Percentiles rank a stretch among this genome's conserved stretches.
Evolutionary conservation across 1,140 invertebrate species (phyloP).

Genomic region (Heliconius nattereri): DNA sequence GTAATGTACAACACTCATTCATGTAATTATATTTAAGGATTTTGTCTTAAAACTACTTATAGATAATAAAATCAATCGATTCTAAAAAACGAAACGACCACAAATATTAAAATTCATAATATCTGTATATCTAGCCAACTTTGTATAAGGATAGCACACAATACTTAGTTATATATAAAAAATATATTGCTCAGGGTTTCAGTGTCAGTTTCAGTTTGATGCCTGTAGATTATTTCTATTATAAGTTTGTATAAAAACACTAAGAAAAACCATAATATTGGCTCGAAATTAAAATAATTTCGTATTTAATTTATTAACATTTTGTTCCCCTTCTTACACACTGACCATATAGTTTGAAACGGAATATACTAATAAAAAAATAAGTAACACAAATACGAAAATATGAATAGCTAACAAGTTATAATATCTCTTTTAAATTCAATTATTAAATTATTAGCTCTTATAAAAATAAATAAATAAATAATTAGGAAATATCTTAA

Average conservation of each 20-base stretch:
- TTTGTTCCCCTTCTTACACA: slow-evolving; percentile 58
- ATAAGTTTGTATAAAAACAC: slow-evolving; percentile 54
- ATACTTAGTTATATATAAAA: slow-evolving; percentile 78
- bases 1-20: slow-evolving; percentile 67
- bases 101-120: slow-evolving; percentile 64
- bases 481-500: slow-evolving; percentile 60
- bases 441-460: slow-evolving; percentile 39
- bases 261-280: slow-evolving; percentile 48
- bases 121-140: slow-evolving; percentile 70
- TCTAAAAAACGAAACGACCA: slow-evolving; percentile 68
- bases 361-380: slow-evolving; percentile 29
- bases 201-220: slow-evolving; percentile 71
- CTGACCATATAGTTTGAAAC: slow-evolving; percentile 45
- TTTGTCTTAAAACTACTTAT: slow-evolving; percentile 53
- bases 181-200: slow-evolving; percentile 79
- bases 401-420: slow-evolving; percentile 43
- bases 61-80: slow-evolving; percentile 59
- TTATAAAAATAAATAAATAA: slow-evolving; percentile 58
- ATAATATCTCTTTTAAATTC: slow-evolving; percentile 34
- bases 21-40: slow-evolving; percentile 37
- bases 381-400: slow-evolving; percentile 26
- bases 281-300: slow-evolving; percentile 42
- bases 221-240: slow-evolving; percentile 60
- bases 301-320: slow-evolving; percentile 47
- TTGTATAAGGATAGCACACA: slow-evolving; percentile 73